Evolutionary conservation across 1,140 invertebrate genomes (phyloP), one percentile per base, ranked within the genome.

Genomic region (Drosophila dunni): DNA sequence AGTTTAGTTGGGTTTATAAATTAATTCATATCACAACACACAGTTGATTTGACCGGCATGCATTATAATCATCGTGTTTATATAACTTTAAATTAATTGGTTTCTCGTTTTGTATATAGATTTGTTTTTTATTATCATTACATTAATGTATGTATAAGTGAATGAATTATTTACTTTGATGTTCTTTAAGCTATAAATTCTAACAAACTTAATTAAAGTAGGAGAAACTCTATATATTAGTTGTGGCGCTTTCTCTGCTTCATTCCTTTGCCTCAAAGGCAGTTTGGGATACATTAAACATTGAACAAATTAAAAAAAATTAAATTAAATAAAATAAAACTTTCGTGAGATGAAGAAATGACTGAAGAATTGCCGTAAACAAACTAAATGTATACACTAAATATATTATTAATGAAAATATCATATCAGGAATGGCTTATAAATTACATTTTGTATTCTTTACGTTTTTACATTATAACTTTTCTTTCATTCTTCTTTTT

Each of bases 1-100:
- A 54, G 15, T 56, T 73, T 60, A 24, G 15, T 58, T 68, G 46
- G 33, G 61, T 77, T 89, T 89, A 89, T 89, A 88, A 88, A 88
- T 86, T 88, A 90, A 74, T 88, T 90, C 86, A 91, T 90, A 90
- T 90, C 86, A 90, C 86, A 90, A 90, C 86, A 90, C 86, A 88
- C 86, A 90, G 82, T 90, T 91, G 81, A 89, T 88, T 89, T 80
- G 77, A 80, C 84, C 80, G 79, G 71, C 65, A 78, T 85, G 60
- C 68, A 75, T 66, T 76, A 63, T 62, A 70, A 57, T 69, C 58
- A 82, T 75, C 65, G 45, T 69, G 62, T 53, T 63, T 75, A 51
- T 72, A 86, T 75, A 75, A 61, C 68, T 58, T 67, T 76, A 73
- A 38, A 38, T 56, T 68, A 53, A 54, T 80, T 64, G 58, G 46